These are phyloP conservation scores for Ophion ellenae DNA, from an alignment of 2,888 invertebrate species.

Conservation along the genomic window DNA sequence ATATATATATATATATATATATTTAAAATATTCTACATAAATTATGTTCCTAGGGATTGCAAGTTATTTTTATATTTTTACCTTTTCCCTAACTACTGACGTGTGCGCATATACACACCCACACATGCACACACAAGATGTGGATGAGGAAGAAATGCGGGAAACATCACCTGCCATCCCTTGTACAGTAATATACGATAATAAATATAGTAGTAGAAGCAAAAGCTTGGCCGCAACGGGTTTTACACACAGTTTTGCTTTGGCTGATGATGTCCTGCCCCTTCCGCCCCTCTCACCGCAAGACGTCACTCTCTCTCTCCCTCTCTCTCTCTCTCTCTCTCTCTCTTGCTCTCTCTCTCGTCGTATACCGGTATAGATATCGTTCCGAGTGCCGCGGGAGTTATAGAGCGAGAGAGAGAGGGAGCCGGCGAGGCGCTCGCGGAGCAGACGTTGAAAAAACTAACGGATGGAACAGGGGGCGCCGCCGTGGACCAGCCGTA, in stretches of 20 bases:
- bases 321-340: conserved; percentile 12
- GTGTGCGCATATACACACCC: not conserved
- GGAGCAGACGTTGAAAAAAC: conserved; percentile 80
- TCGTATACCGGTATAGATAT: conserved; percentile 47
- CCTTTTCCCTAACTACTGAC: not conserved
- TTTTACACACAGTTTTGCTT: conserved; percentile 44
- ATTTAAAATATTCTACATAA: not conserved
- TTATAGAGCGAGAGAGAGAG: conserved; percentile 43
- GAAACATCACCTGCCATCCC: conserved; percentile 59
- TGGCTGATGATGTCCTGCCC: conserved; percentile 30
- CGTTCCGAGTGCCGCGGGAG: conserved; percentile 63
- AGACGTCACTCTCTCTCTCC: not conserved
- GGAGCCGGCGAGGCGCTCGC: conserved; percentile 71
- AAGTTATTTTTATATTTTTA: not conserved
- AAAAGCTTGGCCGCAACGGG: conserved; percentile 58
- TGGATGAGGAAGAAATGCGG: conserved; percentile 40
- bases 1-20: too few relatives aligned
- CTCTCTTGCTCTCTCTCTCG: not conserved
- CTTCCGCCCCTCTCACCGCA: not conserved
- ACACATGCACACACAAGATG: not conserved
- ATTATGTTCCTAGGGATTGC: not conserved
- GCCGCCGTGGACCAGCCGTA: conserved; percentile 60
- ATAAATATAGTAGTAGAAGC: conserved; percentile 24
- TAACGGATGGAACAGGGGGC: conserved; percentile 73
- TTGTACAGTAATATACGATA: conserved; percentile 24